Evolutionary conservation across 1,140 invertebrate genomes (phyloP).

Genomic region (Leptestheria dahalacensis): DNA sequence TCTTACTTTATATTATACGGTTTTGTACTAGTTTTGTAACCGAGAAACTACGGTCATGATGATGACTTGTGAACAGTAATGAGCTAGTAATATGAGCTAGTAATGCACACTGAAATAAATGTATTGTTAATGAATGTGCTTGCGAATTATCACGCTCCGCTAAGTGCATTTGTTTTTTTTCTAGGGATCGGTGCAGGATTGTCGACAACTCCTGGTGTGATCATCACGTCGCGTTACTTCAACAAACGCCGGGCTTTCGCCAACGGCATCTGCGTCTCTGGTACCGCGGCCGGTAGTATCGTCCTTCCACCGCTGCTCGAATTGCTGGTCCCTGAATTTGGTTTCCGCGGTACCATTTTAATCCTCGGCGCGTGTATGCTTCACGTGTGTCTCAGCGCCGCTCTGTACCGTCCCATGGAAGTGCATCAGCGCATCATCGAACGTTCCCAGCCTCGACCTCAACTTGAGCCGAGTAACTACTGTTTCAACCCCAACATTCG

Average conservation of each 20-base stretch:
- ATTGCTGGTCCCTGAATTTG: constrained; percentile 43
- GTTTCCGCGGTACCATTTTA: constrained; percentile 52
- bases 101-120: constrained; percentile 13
- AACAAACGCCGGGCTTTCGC: constrained; percentile 58
- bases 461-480: too few relatives aligned
- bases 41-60: too few relatives aligned
- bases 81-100: constrained; percentile 18
- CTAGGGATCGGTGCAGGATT: constrained; percentile 59
- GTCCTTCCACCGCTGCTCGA: constrained; percentile 50
- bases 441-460: neutral
- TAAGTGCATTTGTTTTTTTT: constrained; percentile 14
- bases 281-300: constrained; percentile 60
- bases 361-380: constrained; percentile 59
- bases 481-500: too few relatives aligned
- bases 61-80: too few relatives aligned
- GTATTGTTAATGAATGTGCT: neutral
- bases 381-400: constrained; percentile 53
- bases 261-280: constrained; percentile 61
- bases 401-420: constrained; percentile 44
- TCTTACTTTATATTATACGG: too few relatives aligned
- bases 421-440: constrained; percentile 20
- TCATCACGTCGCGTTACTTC: constrained; percentile 63
- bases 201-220: constrained; percentile 59
- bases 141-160: too few relatives aligned
- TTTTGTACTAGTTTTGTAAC: too few relatives aligned